These are phyloP conservation scores for Frankliniella intonsa DNA, from an alignment of 2,888 invertebrate species.

Conservation along the genomic window DNA sequence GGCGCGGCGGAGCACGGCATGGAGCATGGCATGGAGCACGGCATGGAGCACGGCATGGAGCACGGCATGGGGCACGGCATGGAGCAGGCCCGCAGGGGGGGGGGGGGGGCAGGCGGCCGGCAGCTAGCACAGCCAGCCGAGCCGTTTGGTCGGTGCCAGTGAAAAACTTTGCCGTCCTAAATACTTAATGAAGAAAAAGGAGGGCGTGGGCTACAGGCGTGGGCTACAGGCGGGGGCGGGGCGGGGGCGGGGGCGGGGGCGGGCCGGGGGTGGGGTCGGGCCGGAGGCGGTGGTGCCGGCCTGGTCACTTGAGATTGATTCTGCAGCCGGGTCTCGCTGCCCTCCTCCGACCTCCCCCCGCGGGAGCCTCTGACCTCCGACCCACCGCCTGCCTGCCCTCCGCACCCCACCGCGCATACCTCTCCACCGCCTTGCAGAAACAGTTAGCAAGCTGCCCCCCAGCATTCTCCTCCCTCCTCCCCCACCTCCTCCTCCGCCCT, in stretches of 20 bases:
- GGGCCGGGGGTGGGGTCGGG: neutral
- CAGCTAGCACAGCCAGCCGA: neutral
- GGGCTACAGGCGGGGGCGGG: neutral
- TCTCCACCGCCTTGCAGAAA: neutral
- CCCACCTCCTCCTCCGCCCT: neutral
- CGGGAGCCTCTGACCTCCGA: neutral
- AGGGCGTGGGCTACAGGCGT: neutral
- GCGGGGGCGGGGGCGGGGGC: neutral
- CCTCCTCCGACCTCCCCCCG: neutral
- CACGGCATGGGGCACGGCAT: no score
- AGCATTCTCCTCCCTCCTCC: neutral
- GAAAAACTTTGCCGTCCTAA: constrained; percentile 34
- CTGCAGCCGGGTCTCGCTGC: constrained; percentile 29
- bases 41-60: no score
- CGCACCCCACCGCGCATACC: neutral
- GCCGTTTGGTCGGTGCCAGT: constrained; percentile 31
- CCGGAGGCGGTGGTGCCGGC: constrained; percentile 33
- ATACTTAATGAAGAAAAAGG: constrained; percentile 23
- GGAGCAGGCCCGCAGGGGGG: no score
- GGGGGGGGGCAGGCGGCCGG: constrained; percentile 29
- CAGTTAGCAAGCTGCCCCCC: neutral
- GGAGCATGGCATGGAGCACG: no score
- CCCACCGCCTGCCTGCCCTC: neutral
- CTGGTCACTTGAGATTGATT: constrained; percentile 27
- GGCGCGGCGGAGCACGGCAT: no score